These are phyloP conservation scores for Conomelus anceps DNA, from an alignment of 2,888 invertebrate genomes.

Conservation along the genomic window DNA sequence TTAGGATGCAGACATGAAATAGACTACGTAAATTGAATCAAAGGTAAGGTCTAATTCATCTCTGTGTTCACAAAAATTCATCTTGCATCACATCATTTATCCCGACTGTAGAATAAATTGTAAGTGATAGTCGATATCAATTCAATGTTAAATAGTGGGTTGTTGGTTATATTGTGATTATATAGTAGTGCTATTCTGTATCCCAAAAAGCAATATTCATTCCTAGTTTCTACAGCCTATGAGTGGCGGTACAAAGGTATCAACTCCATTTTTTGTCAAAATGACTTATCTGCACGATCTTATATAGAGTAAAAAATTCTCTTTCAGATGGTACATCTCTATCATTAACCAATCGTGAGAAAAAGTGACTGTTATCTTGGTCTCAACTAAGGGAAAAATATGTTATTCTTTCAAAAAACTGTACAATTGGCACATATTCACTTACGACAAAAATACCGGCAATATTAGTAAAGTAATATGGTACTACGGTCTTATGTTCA, in stretches of 20 bases:
- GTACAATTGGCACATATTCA: not conserved
- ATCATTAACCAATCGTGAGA: not conserved
- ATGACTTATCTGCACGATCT: not conserved
- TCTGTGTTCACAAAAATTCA: too few species aligned
- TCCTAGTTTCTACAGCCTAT: too few species aligned
- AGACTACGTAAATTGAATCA: too few species aligned
- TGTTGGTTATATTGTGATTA: too few species aligned
- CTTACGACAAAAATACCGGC: not conserved
- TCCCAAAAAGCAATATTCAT: too few species aligned
- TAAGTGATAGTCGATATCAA: too few species aligned
- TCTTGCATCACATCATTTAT: too few species aligned
- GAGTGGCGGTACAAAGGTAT: not conserved
- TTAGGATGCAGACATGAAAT: too few species aligned
- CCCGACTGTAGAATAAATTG: too few species aligned
- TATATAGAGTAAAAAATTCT: not conserved
- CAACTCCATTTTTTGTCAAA: not conserved
- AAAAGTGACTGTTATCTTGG: not conserved
- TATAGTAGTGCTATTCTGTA: too few species aligned
- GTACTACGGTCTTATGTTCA: not conserved
- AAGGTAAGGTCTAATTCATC: too few species aligned
- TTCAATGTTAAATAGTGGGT: too few species aligned
- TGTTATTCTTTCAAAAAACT: not conserved
- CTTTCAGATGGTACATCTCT: not conserved
- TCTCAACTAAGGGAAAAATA: not conserved
- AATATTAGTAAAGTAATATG: not conserved